A percentile compares a stretch with the other conserved stretches of the same genome.
Conservation (phyloP, 2,797 vertebrate genomes). For the Schizopygopsis malacanthus region DNA sequence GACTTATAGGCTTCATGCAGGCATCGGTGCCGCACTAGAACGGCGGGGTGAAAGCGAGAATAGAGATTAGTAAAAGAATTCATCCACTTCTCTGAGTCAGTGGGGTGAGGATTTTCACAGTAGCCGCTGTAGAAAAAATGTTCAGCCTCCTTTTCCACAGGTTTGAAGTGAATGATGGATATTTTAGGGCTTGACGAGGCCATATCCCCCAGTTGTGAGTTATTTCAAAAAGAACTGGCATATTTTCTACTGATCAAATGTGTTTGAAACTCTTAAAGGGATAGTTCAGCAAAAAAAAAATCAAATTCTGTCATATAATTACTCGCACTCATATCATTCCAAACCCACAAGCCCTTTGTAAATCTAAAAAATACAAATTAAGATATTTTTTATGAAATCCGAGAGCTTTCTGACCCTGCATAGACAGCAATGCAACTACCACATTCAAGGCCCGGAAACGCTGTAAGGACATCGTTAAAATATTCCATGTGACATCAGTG, state of each 20-base stretch:
- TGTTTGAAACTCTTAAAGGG: slow-evolving; percentile 3
- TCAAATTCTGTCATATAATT: neutral
- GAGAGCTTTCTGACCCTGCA: too few species aligned
- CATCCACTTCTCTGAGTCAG: slow-evolving; percentile 53
- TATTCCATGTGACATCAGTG: neutral
- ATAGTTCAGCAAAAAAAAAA: neutral
- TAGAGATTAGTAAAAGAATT: slow-evolving; percentile 58
- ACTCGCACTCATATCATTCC: neutral
- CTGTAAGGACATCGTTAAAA: neutral
- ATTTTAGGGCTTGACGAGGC: neutral
- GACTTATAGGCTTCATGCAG: slow-evolving; percentile 47
- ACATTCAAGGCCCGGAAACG: too few species aligned
- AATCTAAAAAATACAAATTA: too few species aligned
- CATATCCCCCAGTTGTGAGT: slow-evolving; percentile 14
- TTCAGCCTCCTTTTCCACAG: slow-evolving; percentile 35
- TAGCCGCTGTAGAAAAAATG: slow-evolving; percentile 20
- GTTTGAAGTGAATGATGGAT: slow-evolving; percentile 20
- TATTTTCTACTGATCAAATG: neutral
- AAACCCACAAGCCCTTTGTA: neutral
- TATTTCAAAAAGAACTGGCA: slow-evolving; percentile 20
- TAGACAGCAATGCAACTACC: neutral
- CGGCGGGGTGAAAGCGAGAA: slow-evolving; percentile 37
- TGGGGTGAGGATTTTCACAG: slow-evolving; percentile 52
- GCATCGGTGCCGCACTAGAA: slow-evolving; percentile 40
- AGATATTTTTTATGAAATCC: neutral